A percentile compares a stretch with the other conserved stretches of the same genome.
phyloP scores from a whole-genome alignment of 2,797 vertebrate species.

The Craterocephalus amniculus region DNA sequence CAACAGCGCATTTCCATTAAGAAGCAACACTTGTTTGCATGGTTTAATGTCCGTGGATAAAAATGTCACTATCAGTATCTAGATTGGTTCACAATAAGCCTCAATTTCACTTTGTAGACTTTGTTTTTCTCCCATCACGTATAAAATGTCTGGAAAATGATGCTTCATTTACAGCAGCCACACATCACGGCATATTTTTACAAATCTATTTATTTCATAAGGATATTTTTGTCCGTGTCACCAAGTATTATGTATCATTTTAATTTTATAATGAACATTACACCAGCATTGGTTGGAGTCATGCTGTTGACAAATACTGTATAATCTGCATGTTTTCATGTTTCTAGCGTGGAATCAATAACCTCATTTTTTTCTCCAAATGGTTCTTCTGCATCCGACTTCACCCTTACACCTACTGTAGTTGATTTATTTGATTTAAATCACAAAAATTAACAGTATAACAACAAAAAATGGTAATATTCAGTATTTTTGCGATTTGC shows the following conservation, averaged over 20 bases:
- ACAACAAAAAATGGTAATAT: neutral
- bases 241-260: too few species aligned
- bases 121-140: neutral
- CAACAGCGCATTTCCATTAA: conserved; percentile 12
- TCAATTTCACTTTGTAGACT: neutral
- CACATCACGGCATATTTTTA: neutral
- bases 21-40: conserved; percentile 28
- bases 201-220: neutral
- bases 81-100: conserved; percentile 8
- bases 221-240: neutral
- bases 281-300: neutral
- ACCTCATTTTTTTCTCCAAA: neutral
- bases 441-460: too few species aligned
- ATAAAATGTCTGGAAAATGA: neutral
- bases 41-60: conserved; percentile 17
- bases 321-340: neutral
- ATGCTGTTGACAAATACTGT: neutral
- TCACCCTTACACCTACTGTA: neutral
- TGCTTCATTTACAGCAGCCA: conserved; percentile 1
- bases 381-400: neutral
- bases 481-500: too few species aligned
- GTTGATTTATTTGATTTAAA: neutral
- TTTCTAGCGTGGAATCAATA: neutral
- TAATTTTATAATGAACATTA: neutral
- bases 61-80: conserved; percentile 4